phyloP scores from a whole-genome alignment of 2,113 vertebrate species.

The Sinocyclocheilus rhinocerous region DNA sequence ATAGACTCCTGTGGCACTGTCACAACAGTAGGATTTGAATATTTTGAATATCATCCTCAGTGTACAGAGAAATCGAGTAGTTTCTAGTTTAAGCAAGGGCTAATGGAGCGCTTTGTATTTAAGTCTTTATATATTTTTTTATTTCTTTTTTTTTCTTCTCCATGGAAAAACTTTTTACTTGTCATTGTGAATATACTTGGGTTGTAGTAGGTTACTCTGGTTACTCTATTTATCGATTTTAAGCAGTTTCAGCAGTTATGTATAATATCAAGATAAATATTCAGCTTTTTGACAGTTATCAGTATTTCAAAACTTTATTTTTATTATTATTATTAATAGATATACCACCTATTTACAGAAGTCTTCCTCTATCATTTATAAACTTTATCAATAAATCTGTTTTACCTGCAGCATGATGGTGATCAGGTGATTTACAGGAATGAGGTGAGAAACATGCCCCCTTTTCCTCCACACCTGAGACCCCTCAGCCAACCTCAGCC shows the following conservation, averaged over 20 bases:
- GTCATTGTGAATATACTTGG: neutral
- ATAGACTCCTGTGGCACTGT: slow-evolving; percentile 64
- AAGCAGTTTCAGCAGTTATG: neutral
- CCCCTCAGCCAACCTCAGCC: slow-evolving; percentile 57
- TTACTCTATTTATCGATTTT: neutral
- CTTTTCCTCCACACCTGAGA: slow-evolving; percentile 23
- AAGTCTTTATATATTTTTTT: too few relatives aligned
- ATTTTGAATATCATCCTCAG: neutral
- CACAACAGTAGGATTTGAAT: slow-evolving; percentile 45
- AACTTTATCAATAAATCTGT: neutral
- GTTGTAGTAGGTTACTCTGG: neutral
- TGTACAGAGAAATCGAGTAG: neutral
- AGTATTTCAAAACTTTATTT: too few relatives aligned
- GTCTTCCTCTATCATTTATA: neutral
- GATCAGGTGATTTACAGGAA: slow-evolving; percentile 63
- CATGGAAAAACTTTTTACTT: neutral
- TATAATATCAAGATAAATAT: neutral
- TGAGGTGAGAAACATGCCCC: slow-evolving; percentile 58
- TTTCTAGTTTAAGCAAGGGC: neutral
- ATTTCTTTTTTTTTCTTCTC: neutral
- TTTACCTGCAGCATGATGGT: slow-evolving; percentile 52
- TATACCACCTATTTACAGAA: neutral
- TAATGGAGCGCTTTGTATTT: neutral
- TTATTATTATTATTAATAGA: neutral
- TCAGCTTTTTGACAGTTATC: neutral